These are phyloP conservation scores for Anneissia japonica DNA, from an alignment of 35 echinoderm and acorn worm species.

Conservation along the genomic window DNA sequence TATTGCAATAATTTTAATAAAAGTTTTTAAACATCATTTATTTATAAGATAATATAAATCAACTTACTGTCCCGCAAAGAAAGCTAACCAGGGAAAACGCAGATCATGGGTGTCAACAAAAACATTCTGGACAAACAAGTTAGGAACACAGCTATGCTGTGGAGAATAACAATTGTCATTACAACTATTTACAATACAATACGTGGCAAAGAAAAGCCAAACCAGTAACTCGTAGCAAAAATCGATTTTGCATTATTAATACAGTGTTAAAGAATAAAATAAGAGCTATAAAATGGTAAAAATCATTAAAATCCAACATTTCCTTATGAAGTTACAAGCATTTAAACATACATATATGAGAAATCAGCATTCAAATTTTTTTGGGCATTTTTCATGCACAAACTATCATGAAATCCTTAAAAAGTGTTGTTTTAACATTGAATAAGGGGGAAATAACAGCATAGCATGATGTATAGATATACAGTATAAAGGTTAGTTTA, in stretches of 20 bases:
- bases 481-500: too few relatives aligned
- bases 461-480: too few relatives aligned
- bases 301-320: neutral
- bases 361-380: too few relatives aligned
- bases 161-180: neutral
- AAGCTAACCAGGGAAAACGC: constrained; percentile 93
- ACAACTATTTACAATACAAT: too few relatives aligned
- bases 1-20: too few relatives aligned
- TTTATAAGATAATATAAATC: neutral
- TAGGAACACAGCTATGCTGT: constrained; percentile 98
- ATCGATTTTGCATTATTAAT: neutral
- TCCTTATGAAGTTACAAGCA: neutral
- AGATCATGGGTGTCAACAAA: constrained; percentile 97
- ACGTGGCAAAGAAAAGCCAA: neutral
- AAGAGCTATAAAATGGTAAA: neutral
- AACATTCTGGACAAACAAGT: constrained; percentile 93
- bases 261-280: neutral
- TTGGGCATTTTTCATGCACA: too few relatives aligned
- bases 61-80: constrained; percentile 82
- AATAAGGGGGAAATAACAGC: too few relatives aligned
- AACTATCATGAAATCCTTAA: too few relatives aligned
- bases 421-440: too few relatives aligned
- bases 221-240: neutral
- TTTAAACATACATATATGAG: neutral
- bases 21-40: too few relatives aligned